Base-by-base conservation (phyloP, 1,140 invertebrate genomes). In the Panagrolaimus sp. region DNA sequence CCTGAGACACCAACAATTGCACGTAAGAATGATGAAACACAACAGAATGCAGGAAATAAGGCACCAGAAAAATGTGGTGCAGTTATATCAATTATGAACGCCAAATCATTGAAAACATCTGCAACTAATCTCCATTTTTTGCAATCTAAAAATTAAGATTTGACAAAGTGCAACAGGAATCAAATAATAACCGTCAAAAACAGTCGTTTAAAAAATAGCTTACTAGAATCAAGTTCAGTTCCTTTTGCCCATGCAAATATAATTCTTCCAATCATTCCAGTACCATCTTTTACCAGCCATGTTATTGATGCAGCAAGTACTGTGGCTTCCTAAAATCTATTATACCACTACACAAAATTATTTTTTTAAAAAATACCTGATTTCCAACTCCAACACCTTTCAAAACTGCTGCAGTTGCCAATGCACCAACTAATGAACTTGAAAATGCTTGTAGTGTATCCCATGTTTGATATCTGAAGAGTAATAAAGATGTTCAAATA, bases 401-500 rank as follows among this genome's bases (percentile, higher is more conserved):
- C 69, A 98, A 86, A 45, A 97, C 89, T 42, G 92, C 91, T 83
- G 92, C 89, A 5, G 91, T 92, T 14, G 92, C 89, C 13, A 95
- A 83, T 1, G 89, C 90, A 70, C 91, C 90, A 11, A 27, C 74
- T 14, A 72, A 57, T 38, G 62, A 72, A 45, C 63, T 72, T 47
- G 68, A 74, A 67, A 80, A 80, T 20, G 71, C 89, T 87, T 96
- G 94, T 42, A 93, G 81, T 0, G 92, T 95, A 80, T 97, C 93
- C 91, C 91, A 97, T 76, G 93, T 87, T 84, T 97, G 94, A 85
- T 96, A 97, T 9, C n/a, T n/a, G n/a, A n/a, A n/a, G n/a, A n/a
- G n/a, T n/a, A n/a, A n/a, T n/a, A n/a, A n/a, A n/a, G n/a, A n/a
- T n/a, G n/a, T n/a, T n/a, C n/a, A n/a, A n/a, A n/a, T n/a, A n/a